A percentile compares a stretch with the other conserved stretches of the same genome.
Evolutionary conservation across 30 jellyfish, hydroid and myxozoan genomes (phyloP).

Genomic region (Nemopilema nomurai): DNA sequence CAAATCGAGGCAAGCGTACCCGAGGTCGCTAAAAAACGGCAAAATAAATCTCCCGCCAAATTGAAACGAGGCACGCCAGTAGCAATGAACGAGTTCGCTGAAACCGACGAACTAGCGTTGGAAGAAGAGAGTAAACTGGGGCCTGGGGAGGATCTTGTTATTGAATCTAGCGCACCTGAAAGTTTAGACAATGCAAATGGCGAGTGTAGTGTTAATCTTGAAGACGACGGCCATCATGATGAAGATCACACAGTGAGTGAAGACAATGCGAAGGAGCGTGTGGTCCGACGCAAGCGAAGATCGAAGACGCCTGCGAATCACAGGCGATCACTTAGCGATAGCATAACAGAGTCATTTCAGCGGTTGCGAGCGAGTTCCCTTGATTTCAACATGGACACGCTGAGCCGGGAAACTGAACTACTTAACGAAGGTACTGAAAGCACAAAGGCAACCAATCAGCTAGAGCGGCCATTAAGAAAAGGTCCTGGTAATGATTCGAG

Average conservation of each 20-base stretch:
- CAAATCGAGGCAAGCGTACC: neutral
- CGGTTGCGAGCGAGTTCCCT: slow-evolving; percentile 35
- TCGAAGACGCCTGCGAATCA: slow-evolving; percentile 4
- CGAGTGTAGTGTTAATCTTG: neutral
- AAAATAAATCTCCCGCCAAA: neutral
- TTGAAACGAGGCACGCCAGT: neutral
- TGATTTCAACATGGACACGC: slow-evolving; percentile 17
- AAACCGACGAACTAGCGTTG: neutral
- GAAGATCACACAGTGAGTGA: neutral
- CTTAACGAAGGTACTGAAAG: neutral
- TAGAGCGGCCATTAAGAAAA: neutral
- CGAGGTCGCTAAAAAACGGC: neutral
- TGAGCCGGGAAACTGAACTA: neutral
- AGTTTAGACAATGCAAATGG: neutral
- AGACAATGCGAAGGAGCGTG: neutral
- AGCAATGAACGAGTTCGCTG: neutral
- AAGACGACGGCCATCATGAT: neutral
- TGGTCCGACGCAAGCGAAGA: slow-evolving; percentile 5
- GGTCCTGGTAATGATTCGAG: too few species aligned
- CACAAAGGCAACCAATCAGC: neutral
- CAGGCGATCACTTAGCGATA: slow-evolving; percentile 60
- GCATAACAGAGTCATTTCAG: slow-evolving; percentile 51
- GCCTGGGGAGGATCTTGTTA: neutral
- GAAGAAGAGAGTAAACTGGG: neutral
- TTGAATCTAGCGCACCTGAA: neutral